Evolutionary conservation across 64 coral and sea anemone genomes (phyloP).

Genomic region (Montipora capricornis): DNA sequence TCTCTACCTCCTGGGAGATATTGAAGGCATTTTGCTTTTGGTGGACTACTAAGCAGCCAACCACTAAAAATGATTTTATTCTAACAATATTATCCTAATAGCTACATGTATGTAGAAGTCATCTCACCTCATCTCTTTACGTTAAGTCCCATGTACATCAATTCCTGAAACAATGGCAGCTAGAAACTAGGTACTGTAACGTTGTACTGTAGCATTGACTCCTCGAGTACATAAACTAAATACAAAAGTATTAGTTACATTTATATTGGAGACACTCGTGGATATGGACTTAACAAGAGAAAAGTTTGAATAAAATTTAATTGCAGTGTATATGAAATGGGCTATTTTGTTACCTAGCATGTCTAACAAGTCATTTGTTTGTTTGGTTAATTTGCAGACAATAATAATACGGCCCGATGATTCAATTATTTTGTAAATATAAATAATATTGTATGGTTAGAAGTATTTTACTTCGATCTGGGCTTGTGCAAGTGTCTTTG

Average conservation of each 20-base stretch:
- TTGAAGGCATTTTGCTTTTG: background rate
- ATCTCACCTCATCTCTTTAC: background rate
- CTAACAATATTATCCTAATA: background rate
- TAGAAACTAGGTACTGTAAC: conserved; percentile 10
- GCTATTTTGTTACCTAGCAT: too few relatives aligned
- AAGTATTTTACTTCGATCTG: conserved; percentile 30
- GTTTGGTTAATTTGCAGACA: background rate
- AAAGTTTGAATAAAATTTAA: conserved; percentile 5
- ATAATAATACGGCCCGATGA: background rate
- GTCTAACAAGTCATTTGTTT: background rate
- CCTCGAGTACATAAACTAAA: background rate
- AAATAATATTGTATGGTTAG: background rate
- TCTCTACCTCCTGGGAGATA: background rate
- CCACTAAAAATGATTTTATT: background rate
- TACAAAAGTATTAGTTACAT: background rate
- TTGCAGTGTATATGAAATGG: conserved; percentile 1
- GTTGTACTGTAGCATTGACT: background rate
- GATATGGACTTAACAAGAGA: background rate
- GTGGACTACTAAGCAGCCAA: background rate
- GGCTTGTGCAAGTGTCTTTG: background rate
- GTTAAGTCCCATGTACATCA: background rate
- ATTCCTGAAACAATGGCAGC: background rate
- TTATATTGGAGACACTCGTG: background rate
- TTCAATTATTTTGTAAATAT: background rate
- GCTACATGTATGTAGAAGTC: background rate